Evolutionary conservation across 2,888 invertebrate species (phyloP), one percentile per base, ranked within the genome.

Genomic region (Apamea monoglypha): DNA sequence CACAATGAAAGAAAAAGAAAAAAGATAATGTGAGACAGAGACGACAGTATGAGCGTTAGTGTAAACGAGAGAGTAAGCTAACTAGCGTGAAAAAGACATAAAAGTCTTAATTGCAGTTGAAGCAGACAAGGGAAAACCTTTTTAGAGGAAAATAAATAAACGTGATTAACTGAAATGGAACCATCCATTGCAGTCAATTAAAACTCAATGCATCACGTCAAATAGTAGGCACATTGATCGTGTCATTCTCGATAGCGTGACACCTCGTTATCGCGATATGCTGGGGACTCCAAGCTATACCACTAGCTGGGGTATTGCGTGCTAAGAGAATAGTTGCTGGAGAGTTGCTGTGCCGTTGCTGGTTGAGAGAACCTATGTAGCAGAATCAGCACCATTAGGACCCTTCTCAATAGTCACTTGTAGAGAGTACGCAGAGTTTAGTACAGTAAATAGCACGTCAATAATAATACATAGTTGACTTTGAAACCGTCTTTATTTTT

Each of bases 191-290:
- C 82, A 86, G 64, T 74, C 69, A 83, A 75, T 81, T 72, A 72
- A 85, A 72, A 81, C 44, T 85, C 59, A 83, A 70, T 77, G 61
- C 77, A 63, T 72, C 73, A 77, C 77, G 40, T 82, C 69, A 69
- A 53, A 56, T 63, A 82, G 68, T 47, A 50, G 18, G 36, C 59
- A 63, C 67, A 76, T 63, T 64, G 82, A 86, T 29, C 77, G 73
- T 56, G 72, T 47, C 71, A 32, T 32, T 81, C 63, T 70, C 16
- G 47, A 68, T 56, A 59, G 68, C 71, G 81, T 85, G 83, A 83
- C 86, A 81, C 40, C 86, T 83, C 73, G 82, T 83, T 85, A 83
- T 83, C 82, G 64, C 53, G 64, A 73, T 56, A 73, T 69, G 64
- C 76, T 36, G 47, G 53, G 16, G 75, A 72, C 75, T 72, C 32